Conservation (phyloP, 1,140 invertebrate genomes). For the Penaeus japonicus region DNA sequence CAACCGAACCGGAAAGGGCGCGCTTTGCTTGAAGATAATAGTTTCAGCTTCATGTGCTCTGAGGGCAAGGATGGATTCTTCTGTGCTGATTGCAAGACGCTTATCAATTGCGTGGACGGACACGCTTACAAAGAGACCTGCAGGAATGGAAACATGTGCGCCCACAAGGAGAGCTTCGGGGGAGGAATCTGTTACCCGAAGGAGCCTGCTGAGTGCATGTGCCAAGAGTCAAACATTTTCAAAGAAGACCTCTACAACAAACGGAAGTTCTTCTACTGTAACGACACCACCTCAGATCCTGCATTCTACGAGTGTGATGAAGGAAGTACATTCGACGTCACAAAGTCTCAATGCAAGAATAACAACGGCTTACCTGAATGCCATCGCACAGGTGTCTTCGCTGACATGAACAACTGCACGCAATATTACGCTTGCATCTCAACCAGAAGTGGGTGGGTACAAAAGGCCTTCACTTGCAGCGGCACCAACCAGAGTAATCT, state of each 20-base stretch:
- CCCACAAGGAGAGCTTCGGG: not conserved
- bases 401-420: not conserved
- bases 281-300: not conserved
- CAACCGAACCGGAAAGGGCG: no score
- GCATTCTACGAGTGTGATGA: not conserved
- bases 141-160: not conserved
- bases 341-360: not conserved
- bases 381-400: not conserved
- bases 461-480: not conserved
- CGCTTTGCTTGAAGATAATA: no score
- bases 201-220: not conserved
- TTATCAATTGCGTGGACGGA: not conserved
- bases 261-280: not conserved
- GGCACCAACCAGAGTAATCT: no score
- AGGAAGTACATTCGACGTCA: not conserved
- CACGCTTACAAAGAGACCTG: not conserved
- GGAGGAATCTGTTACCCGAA: not conserved
- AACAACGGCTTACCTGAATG: not conserved
- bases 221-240: not conserved
- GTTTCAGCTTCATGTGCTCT: no score
- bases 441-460: not conserved
- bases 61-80: not conserved
- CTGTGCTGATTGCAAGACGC: constrained; percentile 19
- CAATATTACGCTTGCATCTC: not conserved
- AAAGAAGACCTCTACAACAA: not conserved